Percentiles rank a stretch among this genome's conserved stretches.
These are phyloP conservation scores for Oryzaephilus surinamensis DNA, from an alignment of 1,140 invertebrate species.

Conservation along the genomic window DNA sequence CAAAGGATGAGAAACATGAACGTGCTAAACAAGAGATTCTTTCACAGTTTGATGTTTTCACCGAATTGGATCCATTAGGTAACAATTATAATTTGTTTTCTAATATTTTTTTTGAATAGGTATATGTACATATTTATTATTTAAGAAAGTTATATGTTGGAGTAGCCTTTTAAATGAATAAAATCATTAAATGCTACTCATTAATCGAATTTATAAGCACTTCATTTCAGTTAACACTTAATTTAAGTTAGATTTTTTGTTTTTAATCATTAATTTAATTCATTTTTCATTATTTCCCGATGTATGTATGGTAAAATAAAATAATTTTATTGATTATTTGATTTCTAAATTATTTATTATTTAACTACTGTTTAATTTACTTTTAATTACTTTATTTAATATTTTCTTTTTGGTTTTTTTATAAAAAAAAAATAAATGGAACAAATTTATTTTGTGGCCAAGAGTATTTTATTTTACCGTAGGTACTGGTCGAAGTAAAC, in stretches of 20 bases:
- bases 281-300: too few species aligned
- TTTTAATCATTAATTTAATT: too few species aligned
- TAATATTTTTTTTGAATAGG: not conserved
- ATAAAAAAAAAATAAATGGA: conserved; percentile 13
- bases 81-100: conserved; percentile 11
- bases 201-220: too few species aligned
- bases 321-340: conserved; percentile 13
- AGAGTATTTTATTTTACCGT: conserved; percentile 39
- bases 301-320: conserved; percentile 30
- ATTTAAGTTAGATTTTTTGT: too few species aligned
- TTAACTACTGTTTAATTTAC: conserved; percentile 4
- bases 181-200: too few species aligned
- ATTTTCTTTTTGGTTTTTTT: conserved; percentile 6
- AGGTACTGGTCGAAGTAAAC: conserved; percentile 77
- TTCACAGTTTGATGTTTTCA: conserved; percentile 64
- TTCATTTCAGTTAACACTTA: too few species aligned
- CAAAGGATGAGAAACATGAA: conserved; percentile 30
- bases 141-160: too few species aligned
- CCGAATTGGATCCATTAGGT: conserved; percentile 82
- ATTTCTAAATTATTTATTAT: conserved; percentile 7
- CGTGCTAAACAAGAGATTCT: conserved; percentile 32
- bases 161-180: too few species aligned
- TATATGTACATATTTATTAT: not conserved
- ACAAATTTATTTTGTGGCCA: too few species aligned
- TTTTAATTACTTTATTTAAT: conserved; percentile 5